Percentiles rank a stretch among this genome's conserved stretches.
phyloP scores from a whole-genome alignment of 2,797 vertebrate genomes.

The Poeciliopsis infans region DNA sequence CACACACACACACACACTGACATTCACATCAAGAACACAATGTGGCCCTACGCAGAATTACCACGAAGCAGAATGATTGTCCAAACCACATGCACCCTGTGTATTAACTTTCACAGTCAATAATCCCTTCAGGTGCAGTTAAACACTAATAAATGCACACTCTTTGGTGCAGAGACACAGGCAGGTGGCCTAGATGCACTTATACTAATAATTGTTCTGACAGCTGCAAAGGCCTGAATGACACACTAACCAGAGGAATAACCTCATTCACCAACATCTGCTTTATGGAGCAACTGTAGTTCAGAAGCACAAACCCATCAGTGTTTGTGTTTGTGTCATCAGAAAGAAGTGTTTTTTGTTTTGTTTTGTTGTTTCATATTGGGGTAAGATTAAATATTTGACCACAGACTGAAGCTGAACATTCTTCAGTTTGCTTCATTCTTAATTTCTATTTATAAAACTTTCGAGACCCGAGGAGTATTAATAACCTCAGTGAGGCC shows the following conservation, averaged over 20 bases:
- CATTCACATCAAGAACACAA: not conserved
- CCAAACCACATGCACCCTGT: constrained; percentile 6
- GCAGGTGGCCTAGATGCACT: constrained; percentile 37
- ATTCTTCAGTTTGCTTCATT: not conserved
- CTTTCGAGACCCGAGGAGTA: not conserved
- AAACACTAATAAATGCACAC: constrained; percentile 7
- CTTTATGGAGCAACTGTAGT: constrained; percentile 7
- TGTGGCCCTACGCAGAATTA: constrained; percentile 2
- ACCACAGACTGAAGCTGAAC: not conserved
- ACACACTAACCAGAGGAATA: constrained; percentile 51
- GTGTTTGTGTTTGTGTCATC: constrained; percentile 1
- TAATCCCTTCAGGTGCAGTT: constrained; percentile 32
- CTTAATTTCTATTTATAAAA: not conserved
- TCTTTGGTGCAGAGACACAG: constrained; percentile 3
- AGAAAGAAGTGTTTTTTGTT: not conserved
- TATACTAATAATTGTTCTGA: constrained; percentile 54
- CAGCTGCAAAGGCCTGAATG: constrained; percentile 48
- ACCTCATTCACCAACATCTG: constrained; percentile 58
- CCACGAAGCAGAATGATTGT: not conserved
- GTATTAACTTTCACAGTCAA: constrained; percentile 31
- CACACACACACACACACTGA: not conserved
- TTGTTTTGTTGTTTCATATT: not conserved
- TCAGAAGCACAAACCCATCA: constrained; percentile 14
- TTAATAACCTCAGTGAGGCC: not conserved
- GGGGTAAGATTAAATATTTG: not conserved